Base-by-base conservation (phyloP, 2,113 vertebrate genomes). In the Ariopsis seemanni region DNA sequence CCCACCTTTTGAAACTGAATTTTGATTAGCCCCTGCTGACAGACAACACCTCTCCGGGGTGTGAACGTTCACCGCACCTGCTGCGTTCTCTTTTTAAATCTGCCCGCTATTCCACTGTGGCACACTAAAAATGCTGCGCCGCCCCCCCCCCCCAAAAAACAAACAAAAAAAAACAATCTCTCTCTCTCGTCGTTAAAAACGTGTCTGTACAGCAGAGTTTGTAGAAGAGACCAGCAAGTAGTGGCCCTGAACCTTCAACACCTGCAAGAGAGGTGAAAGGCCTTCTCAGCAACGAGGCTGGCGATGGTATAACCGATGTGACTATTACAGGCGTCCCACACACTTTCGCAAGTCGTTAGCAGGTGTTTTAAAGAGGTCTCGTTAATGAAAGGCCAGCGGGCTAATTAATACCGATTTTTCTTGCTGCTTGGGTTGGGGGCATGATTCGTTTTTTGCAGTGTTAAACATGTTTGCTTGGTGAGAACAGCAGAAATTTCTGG, bases 1-100 rank as follows among this genome's bases (percentile, higher is more conserved):
- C 83, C 52, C 63, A 72, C 88, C 63, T 89, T 79, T 87, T 60
- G 18, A 74, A 62, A 50, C 72, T 78, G 77, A 78, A 86, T 89
- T 82, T 86, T 86, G 85, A 78, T 89, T 74, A 84, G 42, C 82
- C 53, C 20, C 63, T 62, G 53, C 69, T 78, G 69, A 72, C 84
- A 78, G 79, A 67, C 69, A 22, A 67, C 69, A 77, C 69, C 84
- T 83, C 85, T 86, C 60, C 63, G 48, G 27, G 75, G 80, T 80
- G 63, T 78, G 22, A 89, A 78, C 53, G 55, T 86, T 72, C 82
- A 62, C 85, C 63, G 8, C 84, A 53, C 80, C 62, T 86, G 85
- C 85, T 71, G 60, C 14, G 82, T 50, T 79, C 63, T 84, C 82
- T 57, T 80, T 84, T 80, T 88, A 85, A 84, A 80, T 71, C 60